These are phyloP conservation scores for Nycteola revayana DNA, from an alignment of 2,888 invertebrate genomes.

Conservation along the genomic window DNA sequence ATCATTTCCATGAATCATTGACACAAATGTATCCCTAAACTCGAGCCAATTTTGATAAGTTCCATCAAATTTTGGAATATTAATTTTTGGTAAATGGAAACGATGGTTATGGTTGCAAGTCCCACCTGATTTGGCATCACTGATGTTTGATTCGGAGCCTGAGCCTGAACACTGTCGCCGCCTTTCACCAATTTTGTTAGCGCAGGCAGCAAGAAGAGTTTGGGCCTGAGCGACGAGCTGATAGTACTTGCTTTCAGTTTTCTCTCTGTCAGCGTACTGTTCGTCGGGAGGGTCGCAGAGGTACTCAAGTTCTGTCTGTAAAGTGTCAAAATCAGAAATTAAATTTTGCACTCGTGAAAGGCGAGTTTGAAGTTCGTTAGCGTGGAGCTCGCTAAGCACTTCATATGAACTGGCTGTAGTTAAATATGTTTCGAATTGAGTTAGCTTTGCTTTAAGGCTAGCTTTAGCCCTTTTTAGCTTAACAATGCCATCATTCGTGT, in stretches of 20 bases:
- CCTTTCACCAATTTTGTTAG: background rate
- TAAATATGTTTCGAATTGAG: constrained; percentile 1
- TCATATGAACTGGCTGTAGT: background rate
- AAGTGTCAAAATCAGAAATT: constrained; percentile 1
- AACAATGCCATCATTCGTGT: too few species aligned
- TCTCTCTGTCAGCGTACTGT: background rate
- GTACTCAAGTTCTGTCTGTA: constrained; percentile 3
- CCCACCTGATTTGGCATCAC: too few species aligned
- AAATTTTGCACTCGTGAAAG: constrained; percentile 1
- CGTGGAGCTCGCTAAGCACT: constrained; percentile 2
- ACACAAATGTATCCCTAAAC: constrained; percentile 1
- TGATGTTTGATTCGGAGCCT: too few species aligned
- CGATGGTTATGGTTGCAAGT: background rate
- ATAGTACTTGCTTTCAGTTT: background rate
- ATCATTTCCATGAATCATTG: background rate
- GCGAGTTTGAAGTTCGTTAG: constrained; percentile 2
- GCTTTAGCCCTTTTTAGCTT: constrained; percentile 3
- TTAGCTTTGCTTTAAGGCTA: constrained; percentile 3
- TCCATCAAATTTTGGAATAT: background rate
- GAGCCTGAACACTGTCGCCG: background rate
- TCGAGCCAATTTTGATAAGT: background rate
- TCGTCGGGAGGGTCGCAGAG: constrained; percentile 2
- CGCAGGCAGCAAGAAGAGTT: background rate
- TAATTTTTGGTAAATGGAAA: background rate
- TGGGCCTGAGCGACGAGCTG: background rate